A percentile compares a stretch with the other conserved stretches of the same genome.
These are phyloP conservation scores for Unio pictorum DNA, from an alignment of 2,888 invertebrate species.

Conservation along the genomic window DNA sequence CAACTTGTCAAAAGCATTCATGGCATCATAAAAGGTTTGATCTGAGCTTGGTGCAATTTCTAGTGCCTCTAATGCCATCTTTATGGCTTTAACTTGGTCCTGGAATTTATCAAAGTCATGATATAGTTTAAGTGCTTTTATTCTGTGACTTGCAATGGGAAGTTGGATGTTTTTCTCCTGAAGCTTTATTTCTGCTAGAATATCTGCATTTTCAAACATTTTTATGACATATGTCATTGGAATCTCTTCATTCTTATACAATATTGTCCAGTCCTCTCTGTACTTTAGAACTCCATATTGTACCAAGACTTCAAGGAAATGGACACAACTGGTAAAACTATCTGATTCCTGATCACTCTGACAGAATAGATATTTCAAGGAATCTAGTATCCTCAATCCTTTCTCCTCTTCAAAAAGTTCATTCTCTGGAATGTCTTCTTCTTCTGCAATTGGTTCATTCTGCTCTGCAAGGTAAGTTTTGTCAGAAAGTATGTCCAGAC, in stretches of 20 bases:
- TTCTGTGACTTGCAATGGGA: too few species aligned
- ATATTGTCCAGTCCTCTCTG: conserved; percentile 16
- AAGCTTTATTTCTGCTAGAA: too few species aligned
- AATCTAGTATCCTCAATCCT: not conserved
- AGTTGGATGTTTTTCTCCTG: too few species aligned
- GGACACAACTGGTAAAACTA: not conserved
- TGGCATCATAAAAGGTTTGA: conserved; percentile 13
- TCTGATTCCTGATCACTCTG: not conserved
- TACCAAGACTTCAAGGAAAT: not conserved
- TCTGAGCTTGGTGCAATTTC: not conserved
- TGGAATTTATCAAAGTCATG: too few species aligned
- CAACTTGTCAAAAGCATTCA: conserved; percentile 13
- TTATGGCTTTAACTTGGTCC: too few species aligned
- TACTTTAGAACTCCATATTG: conserved; percentile 4
- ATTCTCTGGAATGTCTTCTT: too few species aligned
- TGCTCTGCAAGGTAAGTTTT: too few species aligned
- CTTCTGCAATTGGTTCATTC: too few species aligned
- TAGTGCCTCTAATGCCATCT: too few species aligned
- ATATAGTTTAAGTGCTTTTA: too few species aligned
- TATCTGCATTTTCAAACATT: conserved; percentile 2
- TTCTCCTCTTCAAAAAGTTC: too few species aligned
- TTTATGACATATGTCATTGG: conserved; percentile 7
- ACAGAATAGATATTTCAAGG: not conserved
- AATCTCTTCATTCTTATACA: conserved; percentile 5
- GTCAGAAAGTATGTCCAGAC: not conserved